A percentile compares a stretch with the other conserved stretches of the same genome.
Evolutionary conservation across 2,888 invertebrate genomes (phyloP).

Genomic region (Pomacea canaliculata): DNA sequence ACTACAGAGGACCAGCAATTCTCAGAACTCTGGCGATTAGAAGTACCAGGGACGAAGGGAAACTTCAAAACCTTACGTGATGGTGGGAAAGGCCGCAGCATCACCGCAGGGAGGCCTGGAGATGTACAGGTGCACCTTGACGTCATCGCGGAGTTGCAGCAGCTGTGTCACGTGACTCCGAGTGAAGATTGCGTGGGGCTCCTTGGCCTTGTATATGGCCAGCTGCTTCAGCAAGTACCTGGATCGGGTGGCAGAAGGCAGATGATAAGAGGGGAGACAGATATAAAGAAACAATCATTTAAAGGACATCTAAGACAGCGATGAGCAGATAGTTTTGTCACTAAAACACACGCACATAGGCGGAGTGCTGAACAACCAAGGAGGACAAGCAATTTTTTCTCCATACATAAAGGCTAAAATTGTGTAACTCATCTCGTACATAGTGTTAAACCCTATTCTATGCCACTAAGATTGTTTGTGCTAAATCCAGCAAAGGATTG

Average conservation of each 20-base stretch:
- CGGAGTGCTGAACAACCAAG: no score
- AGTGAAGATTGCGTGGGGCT: slow-evolving; percentile 34
- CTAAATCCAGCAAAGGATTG: no score
- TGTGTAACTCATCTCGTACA: no score
- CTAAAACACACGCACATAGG: slow-evolving; percentile 12
- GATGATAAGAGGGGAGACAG: background rate
- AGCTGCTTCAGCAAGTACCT: slow-evolving; percentile 39
- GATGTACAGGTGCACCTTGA: slow-evolving; percentile 43
- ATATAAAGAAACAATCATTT: background rate
- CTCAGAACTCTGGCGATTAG: no score
- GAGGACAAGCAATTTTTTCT: no score
- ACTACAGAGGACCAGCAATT: no score
- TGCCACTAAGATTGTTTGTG: no score
- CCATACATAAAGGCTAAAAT: no score
- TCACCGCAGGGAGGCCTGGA: slow-evolving; percentile 44
- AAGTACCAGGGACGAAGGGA: no score
- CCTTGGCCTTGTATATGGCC: slow-evolving; percentile 29
- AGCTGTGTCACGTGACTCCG: slow-evolving; percentile 34
- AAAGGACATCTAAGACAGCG: no score
- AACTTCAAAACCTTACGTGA: slow-evolving; percentile 24
- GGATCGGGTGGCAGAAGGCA: background rate
- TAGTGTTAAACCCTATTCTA: no score
- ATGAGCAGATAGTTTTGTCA: no score
- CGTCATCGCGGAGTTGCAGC: slow-evolving; percentile 34
- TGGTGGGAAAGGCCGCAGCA: slow-evolving; percentile 44